Base-by-base conservation (phyloP, 2,113 vertebrate species). In the Channa maculata region DNA sequence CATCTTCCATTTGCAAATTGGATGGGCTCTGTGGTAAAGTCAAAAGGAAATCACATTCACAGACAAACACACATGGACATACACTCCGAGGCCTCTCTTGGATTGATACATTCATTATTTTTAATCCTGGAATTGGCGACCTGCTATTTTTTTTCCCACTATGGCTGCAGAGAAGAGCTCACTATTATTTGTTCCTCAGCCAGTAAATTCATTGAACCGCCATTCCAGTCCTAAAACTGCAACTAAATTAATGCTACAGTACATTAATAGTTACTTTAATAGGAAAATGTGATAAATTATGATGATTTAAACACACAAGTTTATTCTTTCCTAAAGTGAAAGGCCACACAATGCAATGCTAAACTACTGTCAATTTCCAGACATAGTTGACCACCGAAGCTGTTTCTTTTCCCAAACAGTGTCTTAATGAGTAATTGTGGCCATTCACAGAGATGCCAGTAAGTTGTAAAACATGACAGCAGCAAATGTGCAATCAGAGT, bases 1-100 rank as follows among this genome's bases (percentile, higher is more conserved):
- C 45, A 69, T 73, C 48, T 41, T 69, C 55, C 53, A 41, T 71
- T 75, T 62, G 61, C 61, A 71, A 71, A 79, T 59, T 75, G 71
- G 51, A 58, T 52, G 44, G 15, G 6, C 55, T 61, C 54, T 34
- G 49, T 51, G 38, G 44, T 36, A 15, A 37, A 43, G 9, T 57
- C 58, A 74, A 52, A 74, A 51, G 64, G 53, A 69, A 62, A 63
- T 43, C 49, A 62, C 14, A 5, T 6, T 3, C 62, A 54, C 46
- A 41, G 5, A 58, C 59, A 37, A 48, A 24, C 24, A 24, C 24
- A 70, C n/a, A 41, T 14, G n/a, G 38, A 70, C 39, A 57, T 43
- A 11, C 14, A 41, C 37, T 33, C 46, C 1, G 3, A 37, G 39
- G 51, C 34, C 10, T 64, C 53, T 75, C 14, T 8, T 24, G 39